Percentiles rank a stretch among this genome's conserved stretches.
phyloP scores from a whole-genome alignment of 2,888 invertebrate genomes.

The Spodoptera littoralis region DNA sequence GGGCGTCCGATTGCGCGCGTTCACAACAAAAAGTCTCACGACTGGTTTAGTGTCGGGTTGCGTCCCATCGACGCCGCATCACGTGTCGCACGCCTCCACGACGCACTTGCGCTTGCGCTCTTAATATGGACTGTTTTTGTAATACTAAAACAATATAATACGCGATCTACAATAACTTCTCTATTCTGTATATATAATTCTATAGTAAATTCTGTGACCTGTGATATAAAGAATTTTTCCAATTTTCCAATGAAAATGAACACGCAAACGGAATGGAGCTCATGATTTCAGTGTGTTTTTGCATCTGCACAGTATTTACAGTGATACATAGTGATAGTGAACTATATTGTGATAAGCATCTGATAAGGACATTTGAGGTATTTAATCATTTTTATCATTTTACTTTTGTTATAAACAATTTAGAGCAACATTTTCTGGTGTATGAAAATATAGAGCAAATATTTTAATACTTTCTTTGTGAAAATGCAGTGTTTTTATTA shows the following conservation, averaged over 20 bases:
- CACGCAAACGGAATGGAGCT: conserved; percentile 85
- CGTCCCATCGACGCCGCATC: conserved; percentile 88
- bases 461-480: conserved; percentile 1
- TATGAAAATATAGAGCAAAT: conserved; percentile 10
- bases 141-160: conserved; percentile 67
- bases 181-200: conserved; percentile 51
- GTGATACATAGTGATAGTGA: conserved; percentile 87
- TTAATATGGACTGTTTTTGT: conserved; percentile 78
- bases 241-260: conserved; percentile 75
- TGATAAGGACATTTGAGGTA: conserved; percentile 84
- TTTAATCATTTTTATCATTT: conserved; percentile 58
- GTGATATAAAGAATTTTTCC: conserved; percentile 74
- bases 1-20: conserved; percentile 80
- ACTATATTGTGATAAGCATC: conserved; percentile 81
- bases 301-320: conserved; percentile 77
- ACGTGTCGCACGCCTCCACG: conserved; percentile 74
- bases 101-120: conserved; percentile 82
- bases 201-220: conserved; percentile 70
- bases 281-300: conserved; percentile 85
- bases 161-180: conserved; percentile 49
- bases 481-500: neutral
- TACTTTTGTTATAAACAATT: conserved; percentile 30
- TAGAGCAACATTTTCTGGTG: conserved; percentile 14
- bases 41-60: conserved; percentile 89
- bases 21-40: conserved; percentile 87